Percentiles rank a stretch among this genome's conserved stretches.
Conservation (phyloP, 37 sponge, comb jelly and placozoan genomes). For the Chondrosia reniformis region DNA sequence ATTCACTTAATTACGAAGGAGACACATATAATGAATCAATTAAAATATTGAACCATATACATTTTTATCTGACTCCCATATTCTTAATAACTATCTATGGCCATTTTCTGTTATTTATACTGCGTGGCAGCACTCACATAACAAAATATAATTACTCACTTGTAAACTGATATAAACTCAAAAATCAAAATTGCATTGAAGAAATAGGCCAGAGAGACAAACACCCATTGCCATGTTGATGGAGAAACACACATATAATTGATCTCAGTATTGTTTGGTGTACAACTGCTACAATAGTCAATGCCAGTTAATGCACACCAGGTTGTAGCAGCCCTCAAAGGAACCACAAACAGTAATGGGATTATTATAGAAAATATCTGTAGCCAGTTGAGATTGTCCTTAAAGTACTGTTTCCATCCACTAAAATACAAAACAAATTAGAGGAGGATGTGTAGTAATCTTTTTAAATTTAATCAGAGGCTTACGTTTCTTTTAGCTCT, state of each 20-base stretch:
- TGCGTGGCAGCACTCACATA: too few species aligned
- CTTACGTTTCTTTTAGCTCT: neutral
- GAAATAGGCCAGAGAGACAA: conserved; percentile 8
- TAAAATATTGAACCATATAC: too few species aligned
- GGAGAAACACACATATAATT: neutral
- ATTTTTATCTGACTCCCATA: too few species aligned
- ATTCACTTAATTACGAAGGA: too few species aligned
- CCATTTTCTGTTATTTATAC: too few species aligned
- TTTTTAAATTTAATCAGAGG: too few species aligned
- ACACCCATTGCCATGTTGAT: neutral
- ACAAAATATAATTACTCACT: too few species aligned
- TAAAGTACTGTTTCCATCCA: neutral
- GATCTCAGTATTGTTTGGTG: neutral
- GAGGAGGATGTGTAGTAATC: too few species aligned
- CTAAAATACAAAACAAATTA: neutral
- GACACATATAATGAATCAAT: too few species aligned
- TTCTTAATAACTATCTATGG: too few species aligned
- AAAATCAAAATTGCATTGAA: neutral
- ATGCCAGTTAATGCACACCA: conserved; percentile 16
- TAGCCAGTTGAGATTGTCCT: conserved; percentile 1
- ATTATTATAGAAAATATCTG: neutral
- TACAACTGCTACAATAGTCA: neutral
- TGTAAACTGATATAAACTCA: neutral
- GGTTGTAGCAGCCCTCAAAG: neutral
- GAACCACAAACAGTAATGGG: neutral